Evolutionary conservation across 2,888 invertebrate genomes (phyloP).

Genomic region (Parnassius smintheus): DNA sequence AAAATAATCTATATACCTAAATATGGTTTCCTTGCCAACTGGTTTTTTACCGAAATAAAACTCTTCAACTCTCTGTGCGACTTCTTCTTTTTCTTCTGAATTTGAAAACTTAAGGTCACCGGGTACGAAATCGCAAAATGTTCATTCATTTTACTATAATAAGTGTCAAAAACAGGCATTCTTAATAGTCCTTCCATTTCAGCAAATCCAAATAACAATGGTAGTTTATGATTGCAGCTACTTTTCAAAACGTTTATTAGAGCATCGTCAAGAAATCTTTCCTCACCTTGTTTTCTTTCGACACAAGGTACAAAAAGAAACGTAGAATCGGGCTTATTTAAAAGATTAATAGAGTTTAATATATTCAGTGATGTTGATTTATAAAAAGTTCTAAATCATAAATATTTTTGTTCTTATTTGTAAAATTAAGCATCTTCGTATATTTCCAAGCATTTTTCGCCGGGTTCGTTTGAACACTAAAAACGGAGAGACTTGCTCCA

Average conservation of each 20-base stretch:
- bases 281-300: slow-evolving; percentile 41
- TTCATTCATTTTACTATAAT: slow-evolving; percentile 47
- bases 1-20: too few relatives aligned
- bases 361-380: slow-evolving; percentile 40
- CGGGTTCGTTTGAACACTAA: slow-evolving; percentile 49
- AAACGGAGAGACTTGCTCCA: slow-evolving; percentile 41
- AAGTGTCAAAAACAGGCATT: slow-evolving; percentile 35
- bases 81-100: slow-evolving; percentile 40
- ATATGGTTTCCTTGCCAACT: too few relatives aligned
- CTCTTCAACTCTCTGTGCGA: slow-evolving; percentile 36
- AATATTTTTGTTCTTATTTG: slow-evolving; percentile 35
- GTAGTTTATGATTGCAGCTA: slow-evolving; percentile 36
- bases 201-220: slow-evolving; percentile 48
- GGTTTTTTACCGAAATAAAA: slow-evolving; percentile 43
- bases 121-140: slow-evolving; percentile 52
- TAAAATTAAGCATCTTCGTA: slow-evolving; percentile 43
- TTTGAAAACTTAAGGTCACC: slow-evolving; percentile 47
- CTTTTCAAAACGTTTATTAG: slow-evolving; percentile 39
- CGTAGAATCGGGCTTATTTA: slow-evolving; percentile 33
- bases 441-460: slow-evolving; percentile 47
- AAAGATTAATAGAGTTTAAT: slow-evolving; percentile 33
- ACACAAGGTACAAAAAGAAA: slow-evolving; percentile 43
- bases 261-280: slow-evolving; percentile 43
- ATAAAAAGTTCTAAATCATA: slow-evolving; percentile 49
- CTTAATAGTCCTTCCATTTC: slow-evolving; percentile 46